Base-by-base conservation (phyloP, 2,888 invertebrate genomes). In the Acanthococcus lagerstroemiae region DNA sequence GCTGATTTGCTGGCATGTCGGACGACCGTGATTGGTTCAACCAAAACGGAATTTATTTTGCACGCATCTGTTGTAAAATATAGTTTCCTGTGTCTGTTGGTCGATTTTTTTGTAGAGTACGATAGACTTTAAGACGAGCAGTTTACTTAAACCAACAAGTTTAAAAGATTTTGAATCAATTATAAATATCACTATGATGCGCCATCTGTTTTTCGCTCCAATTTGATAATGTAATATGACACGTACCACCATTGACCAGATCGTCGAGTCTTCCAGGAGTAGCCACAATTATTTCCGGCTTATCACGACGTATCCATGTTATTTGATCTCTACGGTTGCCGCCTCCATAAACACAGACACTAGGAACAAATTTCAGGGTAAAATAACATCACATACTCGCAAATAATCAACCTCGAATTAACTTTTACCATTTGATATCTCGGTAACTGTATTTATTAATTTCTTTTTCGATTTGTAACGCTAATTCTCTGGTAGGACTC, bases 181-280 rank as follows among this genome's bases (percentile, higher is more conserved):
- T n/a, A n/a, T n/a, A n/a, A n/a, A n/a, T n/a, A n/a, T n/a, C n/a
- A n/a, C n/a, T n/a, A n/a, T n/a, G n/a, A n/a, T n/a, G n/a, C n/a
- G n/a, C n/a, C n/a, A n/a, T n/a, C n/a, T n/a, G n/a, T n/a, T n/a
- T n/a, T 50, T 12, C 5, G 22, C 15, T 21, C n/a, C 15, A 37
- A 77, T 72, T 37, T 3, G 37, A 56, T 17, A 15, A 30, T 52
- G 45, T 15, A n/a, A 19, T 44, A 27, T n/a, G 26, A 37, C 27
- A 61, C 2, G 6, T 7, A 12, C 15, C 60, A 48, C 2, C 30
- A 30, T 22, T 17, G 19, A 7, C 17, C n/a, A 96, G 80, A 78
- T 96, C 95, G 76, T 93, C 93, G 0, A 96, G 80, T 63, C 95
- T 81, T 1, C 95, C 95, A 0, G 95, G 95, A 1, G 95, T 96